Base-by-base conservation (phyloP, 2,888 invertebrate species). In the Geotrupes spiniger region DNA sequence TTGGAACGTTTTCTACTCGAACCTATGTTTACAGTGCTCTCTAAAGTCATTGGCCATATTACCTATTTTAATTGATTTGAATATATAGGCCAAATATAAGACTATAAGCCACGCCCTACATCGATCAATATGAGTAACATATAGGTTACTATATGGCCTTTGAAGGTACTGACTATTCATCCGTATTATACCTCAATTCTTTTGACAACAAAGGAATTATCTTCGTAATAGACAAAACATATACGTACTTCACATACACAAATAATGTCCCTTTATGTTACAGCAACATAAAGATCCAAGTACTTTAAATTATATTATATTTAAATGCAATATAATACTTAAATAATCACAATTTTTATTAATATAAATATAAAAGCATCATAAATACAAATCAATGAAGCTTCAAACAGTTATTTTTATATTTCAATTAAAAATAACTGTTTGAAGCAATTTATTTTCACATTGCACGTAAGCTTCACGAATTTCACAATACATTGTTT, bases 81-180 rank as follows among this genome's bases (percentile, higher is more conserved):
- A 61, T 61, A 63, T 61, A 58, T 57, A 60, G 63, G 59, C 43
- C 58, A 63, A 61, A 57, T 59, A 55, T 51, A 53, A 53, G 42
- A 54, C 26, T 53, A 43, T 59, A 64, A 60, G 59, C 65, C 66
- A 67, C 68, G 64, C 66, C 68, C 65, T 61, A 59, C 58, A 21
- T 29, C 61, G 66, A 68, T 68, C 68, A 62, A 68, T 68, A 66
- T 65, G 62, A 45, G 57, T 61, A 56, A 59, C 62, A 64, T 61
- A 60, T 64, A 63, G 63, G 63, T 63, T 65, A 66, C 61, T 63
- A 61, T 60, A 65, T 57, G 50, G 55, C 59, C 58, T 64, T 64
- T 64, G 60, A 62, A 61, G 60, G 58, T 61, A 56, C 58, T 56
- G 54, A 51, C 58, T 60, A 61, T 59, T 60, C 62, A 61, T 46